phyloP scores from a whole-genome alignment of 1,140 invertebrate genomes.

The Sitobion miscanthi region DNA sequence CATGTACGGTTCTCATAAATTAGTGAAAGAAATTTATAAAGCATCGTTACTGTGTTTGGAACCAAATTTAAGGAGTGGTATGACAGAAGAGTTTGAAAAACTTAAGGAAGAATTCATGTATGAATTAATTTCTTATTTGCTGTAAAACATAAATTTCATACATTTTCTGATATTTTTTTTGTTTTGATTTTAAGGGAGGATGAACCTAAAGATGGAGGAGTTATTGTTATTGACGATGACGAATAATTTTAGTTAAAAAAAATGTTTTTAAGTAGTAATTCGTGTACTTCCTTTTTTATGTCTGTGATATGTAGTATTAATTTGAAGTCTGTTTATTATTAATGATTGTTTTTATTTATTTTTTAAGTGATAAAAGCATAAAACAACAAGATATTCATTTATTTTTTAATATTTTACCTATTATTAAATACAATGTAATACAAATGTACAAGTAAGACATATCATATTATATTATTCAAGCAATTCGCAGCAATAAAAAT shows the following conservation, averaged over 20 bases:
- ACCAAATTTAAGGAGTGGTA: background rate
- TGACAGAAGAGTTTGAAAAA: constrained; percentile 33
- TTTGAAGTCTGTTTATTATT: background rate
- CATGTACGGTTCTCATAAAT: background rate
- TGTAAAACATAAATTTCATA: background rate
- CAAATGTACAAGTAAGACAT: background rate
- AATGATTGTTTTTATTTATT: background rate
- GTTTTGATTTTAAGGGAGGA: constrained; percentile 1
- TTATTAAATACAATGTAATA: background rate
- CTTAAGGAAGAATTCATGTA: constrained; percentile 18
- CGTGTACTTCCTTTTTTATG: background rate
- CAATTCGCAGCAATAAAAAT: background rate
- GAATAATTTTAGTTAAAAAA: background rate
- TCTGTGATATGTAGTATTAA: background rate
- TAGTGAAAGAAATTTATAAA: constrained; percentile 43
- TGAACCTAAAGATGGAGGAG: constrained; percentile 1
- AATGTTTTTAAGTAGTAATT: background rate
- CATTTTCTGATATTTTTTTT: no score
- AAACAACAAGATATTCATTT: background rate
- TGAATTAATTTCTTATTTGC: background rate
- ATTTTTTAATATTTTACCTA: background rate
- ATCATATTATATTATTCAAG: background rate
- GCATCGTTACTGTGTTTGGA: constrained; percentile 34
- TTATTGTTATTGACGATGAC: constrained; percentile 28
- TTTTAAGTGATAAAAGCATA: background rate